Conservation (phyloP, 1,140 invertebrate genomes). For the Lysiphlebus fabarum region DNA sequence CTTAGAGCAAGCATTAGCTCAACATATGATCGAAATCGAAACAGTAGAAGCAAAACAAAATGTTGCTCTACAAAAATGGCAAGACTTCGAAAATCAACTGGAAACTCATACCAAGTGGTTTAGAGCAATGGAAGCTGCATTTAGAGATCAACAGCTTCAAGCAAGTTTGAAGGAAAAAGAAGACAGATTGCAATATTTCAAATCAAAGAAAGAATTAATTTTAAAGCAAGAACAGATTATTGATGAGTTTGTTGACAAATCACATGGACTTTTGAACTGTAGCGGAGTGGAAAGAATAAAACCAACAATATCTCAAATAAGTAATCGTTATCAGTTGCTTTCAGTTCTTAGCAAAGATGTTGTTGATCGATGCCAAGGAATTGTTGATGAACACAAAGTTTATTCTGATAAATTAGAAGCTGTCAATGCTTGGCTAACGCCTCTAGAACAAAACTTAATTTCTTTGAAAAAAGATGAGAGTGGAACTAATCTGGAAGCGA, state of each 20-base stretch:
- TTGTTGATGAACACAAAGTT: slow-evolving; percentile 79
- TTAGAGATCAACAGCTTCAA: slow-evolving; percentile 81
- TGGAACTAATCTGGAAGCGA: slow-evolving; percentile 55
- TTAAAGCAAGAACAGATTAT: slow-evolving; percentile 75
- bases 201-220: slow-evolving; percentile 72
- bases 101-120: slow-evolving; percentile 83
- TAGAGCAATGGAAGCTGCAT: slow-evolving; percentile 73
- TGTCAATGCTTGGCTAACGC: slow-evolving; percentile 72
- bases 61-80: slow-evolving; percentile 77
- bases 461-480: slow-evolving; percentile 56
- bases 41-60: slow-evolving; percentile 68
- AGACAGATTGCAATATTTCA: slow-evolving; percentile 68
- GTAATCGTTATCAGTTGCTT: slow-evolving; percentile 81
- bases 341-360: slow-evolving; percentile 83
- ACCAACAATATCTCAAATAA: slow-evolving; percentile 84
- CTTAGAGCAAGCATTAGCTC: slow-evolving; percentile 63
- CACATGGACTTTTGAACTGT: slow-evolving; percentile 79
- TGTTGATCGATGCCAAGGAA: slow-evolving; percentile 79
- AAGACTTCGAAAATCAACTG: slow-evolving; percentile 78
- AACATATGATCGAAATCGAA: slow-evolving; percentile 66
- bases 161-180: slow-evolving; percentile 79
- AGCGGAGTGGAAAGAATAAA: slow-evolving; percentile 84
- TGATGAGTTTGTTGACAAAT: slow-evolving; percentile 85
- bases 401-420: slow-evolving; percentile 77
- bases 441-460: slow-evolving; percentile 71